A percentile compares a stretch with the other conserved stretches of the same genome.
Conservation (phyloP, 2,888 invertebrate species). For the Uloborus plumipes region DNA sequence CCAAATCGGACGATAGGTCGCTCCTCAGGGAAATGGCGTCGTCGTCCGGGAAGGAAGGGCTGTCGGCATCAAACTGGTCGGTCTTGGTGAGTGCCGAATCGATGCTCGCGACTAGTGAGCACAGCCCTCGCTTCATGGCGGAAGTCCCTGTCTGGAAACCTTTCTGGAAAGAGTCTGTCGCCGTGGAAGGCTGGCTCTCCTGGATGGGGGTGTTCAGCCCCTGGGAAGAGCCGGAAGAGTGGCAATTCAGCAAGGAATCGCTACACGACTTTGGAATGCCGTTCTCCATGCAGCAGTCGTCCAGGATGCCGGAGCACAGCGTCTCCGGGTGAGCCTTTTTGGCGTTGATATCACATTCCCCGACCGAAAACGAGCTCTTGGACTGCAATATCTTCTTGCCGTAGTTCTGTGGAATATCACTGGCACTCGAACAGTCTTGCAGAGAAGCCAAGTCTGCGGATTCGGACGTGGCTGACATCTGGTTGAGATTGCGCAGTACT, state of each 20-base stretch:
- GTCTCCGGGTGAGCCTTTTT: constrained; percentile 28
- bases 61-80: constrained; percentile 46
- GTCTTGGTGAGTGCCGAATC: constrained; percentile 58
- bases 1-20: constrained; percentile 66
- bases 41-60: constrained; percentile 60
- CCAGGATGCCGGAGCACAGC: constrained; percentile 43
- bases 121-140: constrained; percentile 59
- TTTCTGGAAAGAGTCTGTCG: constrained; percentile 57
- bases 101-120: constrained; percentile 59
- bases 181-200: constrained; percentile 32
- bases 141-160: constrained; percentile 59
- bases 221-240: constrained; percentile 57
- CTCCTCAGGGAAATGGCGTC: constrained; percentile 66
- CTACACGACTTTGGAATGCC: constrained; percentile 63
- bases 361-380: constrained; percentile 56
- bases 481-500: constrained; percentile 48
- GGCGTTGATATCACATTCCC: constrained; percentile 36
- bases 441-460: constrained; percentile 60
- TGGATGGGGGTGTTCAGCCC: constrained; percentile 41
- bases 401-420: constrained; percentile 50
- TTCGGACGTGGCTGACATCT: constrained; percentile 61
- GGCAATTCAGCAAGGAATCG: constrained; percentile 64
- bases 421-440: constrained; percentile 60
- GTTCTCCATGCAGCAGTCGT: constrained; percentile 49
- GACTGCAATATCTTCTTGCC: constrained; percentile 47